A percentile compares a stretch with the other conserved stretches of the same genome.
These are phyloP conservation scores for Urocolius indicus DNA, from an alignment of 2,113 vertebrate genomes.

Conservation along the genomic window DNA sequence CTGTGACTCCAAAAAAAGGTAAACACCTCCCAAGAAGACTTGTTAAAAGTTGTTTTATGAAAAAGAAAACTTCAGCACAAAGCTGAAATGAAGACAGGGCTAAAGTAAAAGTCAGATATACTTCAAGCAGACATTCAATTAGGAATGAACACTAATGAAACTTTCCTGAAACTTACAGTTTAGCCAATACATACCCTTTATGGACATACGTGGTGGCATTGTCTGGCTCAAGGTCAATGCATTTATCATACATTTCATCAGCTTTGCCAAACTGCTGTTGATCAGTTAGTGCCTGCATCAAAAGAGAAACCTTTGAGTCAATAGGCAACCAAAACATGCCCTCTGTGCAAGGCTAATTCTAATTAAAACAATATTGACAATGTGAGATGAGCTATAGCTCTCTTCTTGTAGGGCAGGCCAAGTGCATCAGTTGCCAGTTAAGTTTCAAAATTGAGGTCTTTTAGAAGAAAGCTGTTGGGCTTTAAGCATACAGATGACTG, in stretches of 20 bases:
- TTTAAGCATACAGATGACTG: neutral
- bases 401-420: neutral
- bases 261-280: constrained; percentile 98
- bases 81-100: neutral
- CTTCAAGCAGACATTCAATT: neutral
- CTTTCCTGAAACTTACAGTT: neutral
- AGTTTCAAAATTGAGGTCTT: neutral
- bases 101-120: neutral
- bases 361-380: neutral
- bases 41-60: neutral
- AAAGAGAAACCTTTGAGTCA: constrained; percentile 35
- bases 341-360: neutral
- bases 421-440: neutral
- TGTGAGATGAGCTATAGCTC: neutral
- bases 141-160: neutral
- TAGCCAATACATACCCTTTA: constrained; percentile 89
- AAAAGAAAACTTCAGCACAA: neutral
- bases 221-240: constrained; percentile 96
- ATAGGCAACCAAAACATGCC: neutral
- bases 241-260: constrained; percentile 99
- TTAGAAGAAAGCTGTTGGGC: neutral
- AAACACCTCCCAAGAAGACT: neutral
- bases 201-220: constrained; percentile 98
- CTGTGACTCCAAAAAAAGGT: neutral
- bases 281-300: constrained; percentile 92